Evolutionary conservation across 2,113 vertebrate genomes (phyloP), one percentile per base, ranked within the genome.

Genomic region (Peromyscus polionotus): DNA sequence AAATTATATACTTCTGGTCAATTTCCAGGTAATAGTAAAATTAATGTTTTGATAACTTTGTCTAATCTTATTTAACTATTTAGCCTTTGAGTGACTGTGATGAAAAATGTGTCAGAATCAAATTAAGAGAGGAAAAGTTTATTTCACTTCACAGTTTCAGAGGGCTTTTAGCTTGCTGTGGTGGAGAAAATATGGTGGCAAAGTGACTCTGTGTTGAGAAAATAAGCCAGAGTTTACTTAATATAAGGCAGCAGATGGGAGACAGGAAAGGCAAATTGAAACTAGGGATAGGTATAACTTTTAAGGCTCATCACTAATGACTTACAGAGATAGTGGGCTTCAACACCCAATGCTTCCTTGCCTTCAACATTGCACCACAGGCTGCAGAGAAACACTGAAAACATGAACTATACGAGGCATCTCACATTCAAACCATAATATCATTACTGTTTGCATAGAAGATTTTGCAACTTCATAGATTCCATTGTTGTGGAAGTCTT

Each of bases 11-110:
- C 10, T 5, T 93, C 86, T 92, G 59, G 45, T n/a, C 36, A 7
- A 65, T 95, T 91, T 76, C 17, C 26, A 93, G 70, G 90, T 36
- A 79, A 39, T 68, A 94, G 31, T 68, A 6, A 93, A 94, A 73
- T 88, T 19, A 88, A 36, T 75, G 26, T 95, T 93, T 80, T 94
- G 72, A 86, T 61, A 59, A 14, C 76, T 80, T 79, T 91, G 2
- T 85, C 11, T 67, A 86, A 26, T 92, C 68, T 22, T 79, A 67
- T 91, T 51, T 75, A 19, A 91, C 72, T 76, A n/a, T 92, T 95
- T 76, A 59, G 42, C 1, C 48, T 48, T 77, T 48, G 12, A 24
- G 22, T 48, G 9, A 77, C 22, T 77, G 11, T 24, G 20, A 28
- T 42, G 9, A 77, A 77, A 48, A 26, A 42, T 42, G 8, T 73